Evolutionary conservation across 2,797 vertebrate species (phyloP), one percentile per base, ranked within the genome.

Genomic region (Benthosema pterotum): DNA sequence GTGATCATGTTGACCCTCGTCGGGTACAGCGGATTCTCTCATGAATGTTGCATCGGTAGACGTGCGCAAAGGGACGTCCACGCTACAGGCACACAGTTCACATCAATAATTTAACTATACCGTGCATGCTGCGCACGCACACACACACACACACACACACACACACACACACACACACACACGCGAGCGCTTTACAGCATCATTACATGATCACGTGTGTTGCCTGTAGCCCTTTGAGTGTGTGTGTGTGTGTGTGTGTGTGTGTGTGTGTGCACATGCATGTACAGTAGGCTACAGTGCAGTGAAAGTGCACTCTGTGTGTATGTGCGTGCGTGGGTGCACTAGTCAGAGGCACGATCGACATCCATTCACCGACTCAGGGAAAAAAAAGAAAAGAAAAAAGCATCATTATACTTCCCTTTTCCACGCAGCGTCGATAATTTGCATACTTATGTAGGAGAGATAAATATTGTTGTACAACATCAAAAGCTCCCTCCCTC

Each of bases 361-460:
- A 71, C 52, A 77, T 66, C 78, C 53, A 77, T 80, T 81, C 82
- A 74, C 79, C 82, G 63, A 42, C 52, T 70, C 55, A n/a, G n/a
- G n/a, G n/a, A 72, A 74, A 80, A 84, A 87, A 83, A 57, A 8
- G 0, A 38, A 11, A 6, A 45, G 3, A 9, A 11, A 38, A 11
- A 6, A 45, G 3, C 65, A 75, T 77, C 65, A 76, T 79, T 83
- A 79, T 18, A 84, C 88, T 85, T 80, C 74, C 78, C 82, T 81
- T 80, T 83, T 8, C 32, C 7, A 38, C 32, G 8, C 32, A 7
- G 63, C 60, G 63, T 72, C 54, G 52, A 63, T 76, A 12, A 83
- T 87, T 76, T 74, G 69, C 78, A 87, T 79, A 69, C 15, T 52
- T 69, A 78, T 83, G 79, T 77, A 74, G 75, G 51, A 68, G 55